Evolutionary conservation across 53 echinoderm and acorn worm species (phyloP).

Genomic region (Luidia sarsii): DNA sequence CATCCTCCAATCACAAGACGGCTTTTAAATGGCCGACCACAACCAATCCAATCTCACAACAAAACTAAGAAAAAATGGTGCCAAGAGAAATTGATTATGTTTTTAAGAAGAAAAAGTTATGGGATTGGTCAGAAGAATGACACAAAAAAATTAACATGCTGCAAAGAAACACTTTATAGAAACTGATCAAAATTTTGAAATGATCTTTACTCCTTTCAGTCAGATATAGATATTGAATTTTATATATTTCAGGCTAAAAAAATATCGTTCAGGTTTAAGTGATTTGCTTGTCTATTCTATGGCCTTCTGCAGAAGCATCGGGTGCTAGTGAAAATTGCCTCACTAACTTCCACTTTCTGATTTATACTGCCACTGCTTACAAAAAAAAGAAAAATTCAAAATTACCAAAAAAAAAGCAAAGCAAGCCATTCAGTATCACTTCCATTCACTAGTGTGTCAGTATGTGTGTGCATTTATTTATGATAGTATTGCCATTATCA

Average conservation of each 20-base stretch:
- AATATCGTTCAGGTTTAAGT: not conserved
- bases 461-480: conserved; percentile 59
- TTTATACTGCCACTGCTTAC: conserved; percentile 39
- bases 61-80: no score
- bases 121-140: not conserved
- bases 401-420: no score
- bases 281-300: not conserved
- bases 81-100: not conserved
- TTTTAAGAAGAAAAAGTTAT: not conserved
- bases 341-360: conserved; percentile 17
- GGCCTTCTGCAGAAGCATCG: no score
- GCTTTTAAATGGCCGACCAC: no score
- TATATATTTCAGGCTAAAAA: conserved; percentile 1
- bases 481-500: conserved; percentile 41
- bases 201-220: not conserved
- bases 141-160: conserved; percentile 3
- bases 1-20: no score
- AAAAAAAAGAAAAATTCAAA: not conserved
- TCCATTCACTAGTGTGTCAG: conserved; percentile 35
- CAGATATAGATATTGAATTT: not conserved
- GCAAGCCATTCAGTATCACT: not conserved
- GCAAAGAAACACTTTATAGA: conserved; percentile 1
- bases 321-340: not conserved
- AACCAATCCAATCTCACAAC: no score
- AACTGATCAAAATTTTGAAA: not conserved